Evolutionary conservation across 2,888 invertebrate genomes (phyloP), one percentile per base, ranked within the genome.

Genomic region (Paralinhomoeus sp.): DNA sequence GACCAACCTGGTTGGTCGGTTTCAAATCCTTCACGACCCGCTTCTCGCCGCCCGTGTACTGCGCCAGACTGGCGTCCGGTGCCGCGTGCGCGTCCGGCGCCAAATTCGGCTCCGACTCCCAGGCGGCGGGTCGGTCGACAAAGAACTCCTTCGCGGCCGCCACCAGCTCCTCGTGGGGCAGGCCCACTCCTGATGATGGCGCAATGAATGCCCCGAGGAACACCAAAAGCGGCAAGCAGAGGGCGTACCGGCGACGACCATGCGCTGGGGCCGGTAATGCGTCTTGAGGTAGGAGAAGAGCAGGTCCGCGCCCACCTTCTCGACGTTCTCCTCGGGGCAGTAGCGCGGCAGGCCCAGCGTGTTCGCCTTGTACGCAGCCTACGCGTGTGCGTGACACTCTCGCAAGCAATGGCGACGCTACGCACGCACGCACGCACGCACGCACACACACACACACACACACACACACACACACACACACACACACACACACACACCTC

Each of bases 291-390:
- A 99, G 20, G 80, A 77, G 51, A 83, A 72, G 39, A 99, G 67
- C 48, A 77, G 71, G 35, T 75, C 70, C 38, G 78, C 70, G 57
- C 79, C 75, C 51, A 99, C 84, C 54, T 69, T 73, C n/a, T 74
- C 67, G 3, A 85, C 67, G 63, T 80, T 82, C 51, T 76, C 75
- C 42, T 70, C 62, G 0, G 85, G 82, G 61, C 87, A 91, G 48
- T 85, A 74, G 68, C 89, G 87, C 36, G 97, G 84, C 44, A 91
- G 70, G 12, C 97, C 99, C 31, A 99, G 69, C 1, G 93, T 93
- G 62, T 93, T 93, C 49, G 78, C 76, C 56, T 74, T 73, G 62
- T 80, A 99, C 0, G 85, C 93, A 45, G 91, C 89, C 82, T 83
- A n/a, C n/a, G n/a, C n/a, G n/a, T n/a, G n/a, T n/a, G n/a, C n/a